Evolutionary conservation across 2,113 vertebrate genomes (phyloP).

Genomic region (Nibea albiflora): DNA sequence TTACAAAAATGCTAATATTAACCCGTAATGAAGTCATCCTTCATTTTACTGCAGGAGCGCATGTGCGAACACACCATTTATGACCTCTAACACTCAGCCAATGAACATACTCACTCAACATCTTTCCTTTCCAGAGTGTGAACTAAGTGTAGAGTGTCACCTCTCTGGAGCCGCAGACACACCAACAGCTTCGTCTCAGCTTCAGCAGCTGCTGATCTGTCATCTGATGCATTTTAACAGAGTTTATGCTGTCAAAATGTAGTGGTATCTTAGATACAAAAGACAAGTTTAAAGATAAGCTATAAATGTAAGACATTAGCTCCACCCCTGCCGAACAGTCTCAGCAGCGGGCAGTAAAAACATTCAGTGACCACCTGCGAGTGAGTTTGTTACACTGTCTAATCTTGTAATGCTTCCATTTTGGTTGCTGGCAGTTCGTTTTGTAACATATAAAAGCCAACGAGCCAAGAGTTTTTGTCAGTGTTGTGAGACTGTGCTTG

Average conservation of each 20-base stretch:
- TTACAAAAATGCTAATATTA: too few species aligned
- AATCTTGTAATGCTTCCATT: constrained; percentile 1
- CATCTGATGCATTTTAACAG: not conserved
- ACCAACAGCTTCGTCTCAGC: not conserved
- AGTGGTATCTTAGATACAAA: too few species aligned
- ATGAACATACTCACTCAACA: not conserved
- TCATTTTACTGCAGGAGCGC: too few species aligned
- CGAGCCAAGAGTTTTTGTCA: not conserved
- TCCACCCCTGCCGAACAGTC: not conserved
- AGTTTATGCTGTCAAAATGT: too few species aligned
- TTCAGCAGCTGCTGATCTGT: not conserved
- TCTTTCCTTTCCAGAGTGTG: too few species aligned
- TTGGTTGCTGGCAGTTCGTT: not conserved
- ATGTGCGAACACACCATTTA: not conserved
- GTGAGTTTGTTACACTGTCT: not conserved
- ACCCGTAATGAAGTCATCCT: too few species aligned
- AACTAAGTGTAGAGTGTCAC: not conserved
- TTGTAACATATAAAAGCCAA: not conserved
- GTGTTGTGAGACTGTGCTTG: not conserved
- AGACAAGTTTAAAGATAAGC: too few species aligned
- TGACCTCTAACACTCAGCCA: not conserved
- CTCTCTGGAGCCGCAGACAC: not conserved
- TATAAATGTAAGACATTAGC: not conserved
- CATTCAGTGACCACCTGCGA: too few species aligned
- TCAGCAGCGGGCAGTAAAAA: not conserved